Percentiles rank a stretch among this genome's conserved stretches.
Evolutionary conservation across 2,113 vertebrate species (phyloP).

Genomic region (Caretta caretta): DNA sequence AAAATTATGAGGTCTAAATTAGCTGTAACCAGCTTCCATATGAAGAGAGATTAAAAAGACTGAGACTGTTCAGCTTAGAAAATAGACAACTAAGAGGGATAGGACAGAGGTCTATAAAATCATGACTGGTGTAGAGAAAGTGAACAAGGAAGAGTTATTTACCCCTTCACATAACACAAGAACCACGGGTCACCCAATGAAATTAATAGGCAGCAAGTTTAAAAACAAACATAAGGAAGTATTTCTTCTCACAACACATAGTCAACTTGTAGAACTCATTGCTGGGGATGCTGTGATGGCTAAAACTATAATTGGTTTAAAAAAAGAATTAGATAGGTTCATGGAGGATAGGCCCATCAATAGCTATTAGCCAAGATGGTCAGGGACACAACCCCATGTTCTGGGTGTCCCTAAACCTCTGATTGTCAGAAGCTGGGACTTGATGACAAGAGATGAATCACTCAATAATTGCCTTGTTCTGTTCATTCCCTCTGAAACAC

Average conservation of each 20-base stretch:
- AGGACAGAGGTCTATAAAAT: neutral
- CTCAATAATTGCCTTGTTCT: neutral
- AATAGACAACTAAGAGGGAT: neutral
- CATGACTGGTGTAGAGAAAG: neutral
- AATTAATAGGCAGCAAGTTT: neutral
- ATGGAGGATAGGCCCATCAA: neutral
- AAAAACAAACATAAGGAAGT: neutral
- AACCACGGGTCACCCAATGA: neutral
- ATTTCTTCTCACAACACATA: neutral
- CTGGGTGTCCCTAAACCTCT: neutral
- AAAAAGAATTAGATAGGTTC: neutral
- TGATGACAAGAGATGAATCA: neutral
- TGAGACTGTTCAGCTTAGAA: neutral
- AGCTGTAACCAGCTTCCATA: neutral
- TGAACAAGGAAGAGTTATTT: neutral
- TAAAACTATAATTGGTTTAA: neutral
- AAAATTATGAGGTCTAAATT: no score
- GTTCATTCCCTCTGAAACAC: neutral
- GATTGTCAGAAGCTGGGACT: neutral
- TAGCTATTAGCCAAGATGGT: neutral
- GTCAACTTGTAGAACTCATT: neutral
- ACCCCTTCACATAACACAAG: neutral
- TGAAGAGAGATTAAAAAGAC: neutral
- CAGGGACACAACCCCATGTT: neutral
- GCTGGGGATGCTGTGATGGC: neutral